Base-by-base conservation (phyloP, 2,797 vertebrate genomes). In the Diplodus puntazzo region DNA sequence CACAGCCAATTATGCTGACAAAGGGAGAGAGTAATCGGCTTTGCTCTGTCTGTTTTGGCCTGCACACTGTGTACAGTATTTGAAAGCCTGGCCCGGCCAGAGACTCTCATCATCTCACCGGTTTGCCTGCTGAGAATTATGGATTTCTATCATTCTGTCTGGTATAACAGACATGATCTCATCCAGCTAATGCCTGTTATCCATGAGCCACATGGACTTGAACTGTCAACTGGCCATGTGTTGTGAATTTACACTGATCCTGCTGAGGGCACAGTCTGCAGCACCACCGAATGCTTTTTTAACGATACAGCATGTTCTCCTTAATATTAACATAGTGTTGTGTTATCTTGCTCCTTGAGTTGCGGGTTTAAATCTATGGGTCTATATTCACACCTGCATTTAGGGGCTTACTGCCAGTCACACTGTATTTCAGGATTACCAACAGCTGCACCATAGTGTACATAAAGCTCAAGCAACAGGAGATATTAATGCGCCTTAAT, bases 381-480 rank as follows among this genome's bases (percentile, higher is more conserved):
- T 83, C 85, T 90, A 82, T 90, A 90, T 90, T 91, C 89, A 89
- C 88, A 86, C 77, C 73, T 89, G 85, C 49, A 81, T 82, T 82
- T 23, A 80, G n/a, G 20, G 69, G 77, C 73, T 91, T 92, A 90
- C 71, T 79, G 57, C 34, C 78, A 79, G 66, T 42, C 12, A 10
- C 34, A 50, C 17, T 73, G 67, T 52, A 66, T 50, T 59, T 69
- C 27, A 75, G 89, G 91, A 93, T 93, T 93, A 93, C 27, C 63
- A 74, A 54, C 83, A 84, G 34, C 72, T 79, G 78, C 62, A 45
- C 1, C 55, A 59, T 11, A 21, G 48, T 78, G 60, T 61, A 69
- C 50, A 62, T 68, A 63, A 49, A 83, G 64, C 87, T 88, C 55
- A 68, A 72, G 71, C 77, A 79, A 79, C 79, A 76, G 81, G 78